phyloP scores from a whole-genome alignment of 2,797 vertebrate species.

The Lacerta agilis region DNA sequence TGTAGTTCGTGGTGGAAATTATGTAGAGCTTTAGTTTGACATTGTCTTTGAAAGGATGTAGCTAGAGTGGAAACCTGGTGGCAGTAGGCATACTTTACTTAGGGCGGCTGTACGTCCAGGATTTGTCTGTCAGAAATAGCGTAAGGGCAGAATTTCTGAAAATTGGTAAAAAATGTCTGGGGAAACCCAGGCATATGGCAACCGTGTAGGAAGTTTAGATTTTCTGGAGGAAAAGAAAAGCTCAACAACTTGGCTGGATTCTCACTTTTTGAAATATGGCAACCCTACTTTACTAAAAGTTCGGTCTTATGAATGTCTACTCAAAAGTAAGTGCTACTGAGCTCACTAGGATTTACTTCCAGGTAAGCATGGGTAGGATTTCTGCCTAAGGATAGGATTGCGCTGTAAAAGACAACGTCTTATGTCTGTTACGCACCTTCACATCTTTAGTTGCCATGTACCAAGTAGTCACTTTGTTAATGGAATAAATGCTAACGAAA shows the following conservation, averaged over 20 bases:
- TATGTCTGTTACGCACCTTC: neutral
- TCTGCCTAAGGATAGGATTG: neutral
- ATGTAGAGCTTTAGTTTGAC: conserved; percentile 58
- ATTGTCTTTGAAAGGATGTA: conserved; percentile 27
- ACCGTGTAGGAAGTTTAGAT: too few species aligned
- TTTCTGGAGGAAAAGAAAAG: too few species aligned
- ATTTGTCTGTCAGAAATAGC: too few species aligned
- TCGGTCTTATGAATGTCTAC: neutral
- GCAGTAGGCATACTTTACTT: too few species aligned
- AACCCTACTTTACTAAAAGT: neutral
- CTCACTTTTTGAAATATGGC: too few species aligned
- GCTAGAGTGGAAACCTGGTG: neutral
- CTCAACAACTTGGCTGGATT: too few species aligned
- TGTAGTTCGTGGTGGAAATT: conserved; percentile 60
- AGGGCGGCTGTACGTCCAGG: too few species aligned
- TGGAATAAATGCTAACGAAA: conserved; percentile 51
- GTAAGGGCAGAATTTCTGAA: too few species aligned
- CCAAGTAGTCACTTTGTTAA: conserved; percentile 44
- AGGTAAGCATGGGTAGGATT: neutral
- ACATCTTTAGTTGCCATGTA: neutral
- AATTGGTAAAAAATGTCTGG: too few species aligned
- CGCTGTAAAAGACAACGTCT: neutral
- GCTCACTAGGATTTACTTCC: neutral
- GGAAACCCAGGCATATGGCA: too few species aligned
- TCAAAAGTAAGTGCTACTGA: neutral